Evolutionary conservation across 2,888 invertebrate genomes (phyloP).

Genomic region (Drosophila aldrichi): DNA sequence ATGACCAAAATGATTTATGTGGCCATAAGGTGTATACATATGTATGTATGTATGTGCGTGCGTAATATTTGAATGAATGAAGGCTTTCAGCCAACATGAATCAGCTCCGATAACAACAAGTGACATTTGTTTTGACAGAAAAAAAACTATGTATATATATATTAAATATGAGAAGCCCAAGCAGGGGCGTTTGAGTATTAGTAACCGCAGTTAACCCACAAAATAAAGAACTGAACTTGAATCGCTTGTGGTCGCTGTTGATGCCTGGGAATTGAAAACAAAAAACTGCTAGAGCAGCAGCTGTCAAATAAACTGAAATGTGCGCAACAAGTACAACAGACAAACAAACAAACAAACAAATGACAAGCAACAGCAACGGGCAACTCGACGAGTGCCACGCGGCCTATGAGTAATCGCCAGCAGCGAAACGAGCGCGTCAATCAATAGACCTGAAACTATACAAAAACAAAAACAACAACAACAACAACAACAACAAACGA

Average conservation of each 20-base stretch:
- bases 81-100: slow-evolving; percentile 8
- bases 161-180: slow-evolving; percentile 13
- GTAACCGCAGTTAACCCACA: slow-evolving; percentile 39
- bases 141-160: slow-evolving; percentile 3
- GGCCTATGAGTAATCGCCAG: slow-evolving; percentile 66
- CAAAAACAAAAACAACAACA: slow-evolving; percentile 5
- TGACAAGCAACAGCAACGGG: slow-evolving; percentile 11
- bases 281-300: slow-evolving; percentile 20
- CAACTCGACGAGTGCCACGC: slow-evolving; percentile 47
- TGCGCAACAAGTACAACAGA: slow-evolving; percentile 54
- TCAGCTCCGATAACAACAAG: slow-evolving; percentile 9
- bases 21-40: not conserved
- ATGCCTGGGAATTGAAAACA: slow-evolving; percentile 39
- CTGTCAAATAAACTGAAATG: slow-evolving; percentile 53
- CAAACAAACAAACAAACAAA: slow-evolving; percentile 34
- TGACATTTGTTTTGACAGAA: slow-evolving; percentile 22
- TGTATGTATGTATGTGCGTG: not conserved
- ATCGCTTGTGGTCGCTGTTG: slow-evolving; percentile 1
- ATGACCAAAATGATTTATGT: slow-evolving; percentile 11
- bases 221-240: slow-evolving; percentile 43
- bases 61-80: slow-evolving; percentile 6
- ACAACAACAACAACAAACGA: slow-evolving; percentile 6
- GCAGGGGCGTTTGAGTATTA: slow-evolving; percentile 3
- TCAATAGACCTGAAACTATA: slow-evolving; percentile 47
- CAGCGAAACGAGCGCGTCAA: slow-evolving; percentile 51